These are phyloP conservation scores for Hepsetus odoe DNA, from an alignment of 2,113 vertebrate genomes.

Conservation along the genomic window DNA sequence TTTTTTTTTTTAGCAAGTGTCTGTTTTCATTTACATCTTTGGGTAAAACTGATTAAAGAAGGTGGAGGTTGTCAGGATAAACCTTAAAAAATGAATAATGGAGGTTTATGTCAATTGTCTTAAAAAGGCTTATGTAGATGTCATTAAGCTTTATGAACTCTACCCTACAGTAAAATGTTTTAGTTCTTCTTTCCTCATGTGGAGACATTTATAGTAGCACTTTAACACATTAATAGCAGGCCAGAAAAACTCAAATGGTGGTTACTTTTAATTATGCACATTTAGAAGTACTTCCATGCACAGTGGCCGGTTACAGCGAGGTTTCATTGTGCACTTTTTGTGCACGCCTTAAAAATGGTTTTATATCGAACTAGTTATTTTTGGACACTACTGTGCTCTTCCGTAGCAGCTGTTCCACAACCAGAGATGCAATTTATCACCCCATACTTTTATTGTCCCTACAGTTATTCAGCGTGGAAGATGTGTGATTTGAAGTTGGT, in stretches of 20 bases:
- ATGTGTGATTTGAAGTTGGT: background rate
- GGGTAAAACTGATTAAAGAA: no score
- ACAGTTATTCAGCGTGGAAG: background rate
- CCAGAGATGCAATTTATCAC: background rate
- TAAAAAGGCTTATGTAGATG: no score
- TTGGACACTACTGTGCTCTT: background rate
- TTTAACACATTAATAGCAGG: background rate
- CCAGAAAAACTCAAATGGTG: background rate
- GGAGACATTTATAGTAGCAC: conserved; percentile 6
- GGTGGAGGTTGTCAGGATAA: no score
- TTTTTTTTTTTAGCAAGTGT: no score
- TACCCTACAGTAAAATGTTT: background rate
- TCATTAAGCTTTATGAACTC: background rate
- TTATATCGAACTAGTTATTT: conserved; percentile 3
- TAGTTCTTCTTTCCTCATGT: background rate
- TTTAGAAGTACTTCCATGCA: background rate
- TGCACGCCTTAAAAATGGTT: background rate
- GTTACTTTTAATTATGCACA: background rate
- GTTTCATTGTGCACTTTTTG: background rate
- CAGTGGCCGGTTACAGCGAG: background rate
- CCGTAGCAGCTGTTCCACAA: background rate
- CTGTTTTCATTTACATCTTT: no score
- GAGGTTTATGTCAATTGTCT: no score
- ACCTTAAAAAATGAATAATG: no score
- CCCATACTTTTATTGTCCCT: background rate